Base-by-base conservation (phyloP, 2,888 invertebrate species). In the Congeria kusceri region DNA sequence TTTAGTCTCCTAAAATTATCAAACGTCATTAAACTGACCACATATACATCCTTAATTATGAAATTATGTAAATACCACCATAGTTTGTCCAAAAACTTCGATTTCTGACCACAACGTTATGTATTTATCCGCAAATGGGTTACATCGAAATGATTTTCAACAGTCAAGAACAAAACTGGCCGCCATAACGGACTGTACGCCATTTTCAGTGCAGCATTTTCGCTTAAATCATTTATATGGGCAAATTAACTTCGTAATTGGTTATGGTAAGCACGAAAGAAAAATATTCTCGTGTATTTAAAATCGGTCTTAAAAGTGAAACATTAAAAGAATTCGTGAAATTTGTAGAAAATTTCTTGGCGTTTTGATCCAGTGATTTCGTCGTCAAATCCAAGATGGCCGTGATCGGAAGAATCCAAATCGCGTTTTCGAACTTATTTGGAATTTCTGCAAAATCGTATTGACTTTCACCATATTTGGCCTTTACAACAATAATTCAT, bases 161-260 rank as follows among this genome's bases (percentile, higher is more conserved):
- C 39, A 39, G 39, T 9, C 9, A 39, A 39, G 39, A 39, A 39
- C 39, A 15, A 39, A 39, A 13, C 39, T 39, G 39, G 39, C 72
- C 76, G 76, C 72, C 76, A 80, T 80, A 47, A 69, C 61, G 64
- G 64, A 76, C 69, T 65, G 65, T 62, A 39, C 76, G 80, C 75
- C 74, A 63, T 64, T 58, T 59, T 75, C 46, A 56, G 80, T 76
- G 75, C 64, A 61, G 65, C 20, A 32, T 68, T 68, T 69, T 63
- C 59, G 39, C 39, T 59, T 29, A 61, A 67, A 29, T 59, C 62
- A 59, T 72, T 13, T 39, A 27, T 63, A 53, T 53, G 53, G 65
- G 63, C 61, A 46, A 18, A 47, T 20, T 67, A 59, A 56, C 39
- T 59, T 61, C 65, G 27, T 20, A 28, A 39, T 20, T 44, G 59